Evolutionary conservation across 2,888 invertebrate genomes (phyloP), one percentile per base, ranked within the genome.

Genomic region (Dolichomitus sp.): DNA sequence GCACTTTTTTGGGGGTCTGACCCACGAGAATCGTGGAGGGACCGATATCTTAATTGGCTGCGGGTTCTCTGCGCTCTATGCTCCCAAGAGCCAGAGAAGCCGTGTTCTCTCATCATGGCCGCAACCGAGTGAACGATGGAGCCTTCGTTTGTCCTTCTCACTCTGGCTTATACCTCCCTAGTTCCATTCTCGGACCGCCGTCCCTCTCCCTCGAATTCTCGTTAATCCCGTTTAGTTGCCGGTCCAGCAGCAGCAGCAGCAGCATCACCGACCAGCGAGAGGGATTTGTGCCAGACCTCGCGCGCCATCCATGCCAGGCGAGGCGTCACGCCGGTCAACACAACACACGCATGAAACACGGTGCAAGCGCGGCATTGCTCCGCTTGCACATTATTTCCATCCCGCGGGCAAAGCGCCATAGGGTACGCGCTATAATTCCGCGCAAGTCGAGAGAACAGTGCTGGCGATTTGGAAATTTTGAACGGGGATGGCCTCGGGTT

Each of bases 1-100:
- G 42, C 30, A 86, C 85, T 87, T 88, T 84, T 90, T 83, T 70
- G 70, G 74, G 72, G 88, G 92, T 84, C 84, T 90, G 61, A 81
- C 93, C 92, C 92, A 91, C 88, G 77, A 82, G 81, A 73, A 81
- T 69, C 59, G 40, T 37, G 66, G 66, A 80, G 77, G 76, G 82
- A 78, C 86, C 87, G 90, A 93, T 91, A 91, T 93, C 93, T 93
- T 93, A 93, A 93, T 93, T 93, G 92, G 90, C 88, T 87, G 85
- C 85, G 74, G 81, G 78, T 80, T 65, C 70, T 52, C 72, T 66
- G 27, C 63, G 66, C 63, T 75, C 33, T 23, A 30, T 65, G 52
- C 14, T 59, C 68, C 54, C 40, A 52, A 23, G 42, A 48, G 61
- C 61, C 76, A 50, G 42, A 37, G 59, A 19, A 73, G 57, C 59